phyloP scores from a whole-genome alignment of 2,888 invertebrate genomes.

The Bellardia bayeri region DNA sequence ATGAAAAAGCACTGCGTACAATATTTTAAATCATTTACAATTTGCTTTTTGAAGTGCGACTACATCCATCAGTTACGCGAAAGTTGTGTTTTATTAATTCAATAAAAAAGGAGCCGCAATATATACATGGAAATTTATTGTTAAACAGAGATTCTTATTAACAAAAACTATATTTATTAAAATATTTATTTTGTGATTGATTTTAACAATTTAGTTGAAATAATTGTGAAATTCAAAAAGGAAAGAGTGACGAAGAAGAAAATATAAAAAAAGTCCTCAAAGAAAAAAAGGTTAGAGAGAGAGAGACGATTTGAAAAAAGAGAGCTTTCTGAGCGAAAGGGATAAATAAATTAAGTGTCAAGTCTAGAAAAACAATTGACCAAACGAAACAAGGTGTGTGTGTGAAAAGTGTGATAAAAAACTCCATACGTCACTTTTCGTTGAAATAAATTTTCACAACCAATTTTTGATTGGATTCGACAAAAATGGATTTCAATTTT shows the following conservation, averaged over 20 bases:
- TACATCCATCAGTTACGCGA: constrained; percentile 39
- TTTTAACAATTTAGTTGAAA: constrained; percentile 32
- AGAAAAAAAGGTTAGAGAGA: constrained; percentile 24
- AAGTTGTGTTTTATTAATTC: constrained; percentile 35
- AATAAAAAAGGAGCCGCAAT: constrained; percentile 57
- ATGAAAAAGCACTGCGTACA: constrained; percentile 60
- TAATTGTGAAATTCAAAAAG: constrained; percentile 53
- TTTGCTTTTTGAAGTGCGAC: constrained; percentile 67
- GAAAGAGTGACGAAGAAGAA: constrained; percentile 48
- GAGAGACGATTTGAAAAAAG: constrained; percentile 42
- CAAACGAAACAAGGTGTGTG: constrained; percentile 67
- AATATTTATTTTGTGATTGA: constrained; percentile 12
- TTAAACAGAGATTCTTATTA: not conserved
- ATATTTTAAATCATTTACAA: constrained; percentile 68
- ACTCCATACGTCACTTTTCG: constrained; percentile 58
- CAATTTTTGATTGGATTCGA: constrained; percentile 11
- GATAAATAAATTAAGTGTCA: constrained; percentile 46
- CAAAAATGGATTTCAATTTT: constrained; percentile 81
- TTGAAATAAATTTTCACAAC: constrained; percentile 43
- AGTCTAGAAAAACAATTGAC: constrained; percentile 46
- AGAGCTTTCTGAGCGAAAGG: constrained; percentile 47
- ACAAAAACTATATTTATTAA: constrained; percentile 19
- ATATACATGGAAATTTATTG: constrained; percentile 17
- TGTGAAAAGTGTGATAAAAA: constrained; percentile 69
- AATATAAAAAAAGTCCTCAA: constrained; percentile 62